phyloP scores from a whole-genome alignment of 2,797 vertebrate species.

The Sebastes wilsoni region DNA sequence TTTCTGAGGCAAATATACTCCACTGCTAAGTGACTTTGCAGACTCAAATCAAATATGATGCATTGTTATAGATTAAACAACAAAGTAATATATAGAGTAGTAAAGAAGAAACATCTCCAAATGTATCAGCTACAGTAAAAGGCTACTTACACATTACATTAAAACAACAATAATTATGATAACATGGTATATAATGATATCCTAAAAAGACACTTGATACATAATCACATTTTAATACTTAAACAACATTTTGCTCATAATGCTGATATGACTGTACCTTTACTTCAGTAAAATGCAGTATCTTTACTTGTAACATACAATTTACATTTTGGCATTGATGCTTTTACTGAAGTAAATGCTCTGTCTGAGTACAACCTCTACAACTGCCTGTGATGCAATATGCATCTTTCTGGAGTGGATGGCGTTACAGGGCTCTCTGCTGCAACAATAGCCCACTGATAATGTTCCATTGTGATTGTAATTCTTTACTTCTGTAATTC shows the following conservation, averaged over 20 bases:
- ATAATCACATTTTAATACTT: neutral
- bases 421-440: neutral
- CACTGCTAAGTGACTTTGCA: neutral
- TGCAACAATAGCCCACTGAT: neutral
- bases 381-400: neutral
- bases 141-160: neutral
- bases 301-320: neutral
- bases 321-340: neutral
- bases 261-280: rapidly evolving
- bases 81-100: neutral
- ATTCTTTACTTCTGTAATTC: neutral
- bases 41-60: no score
- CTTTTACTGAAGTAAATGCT: neutral
- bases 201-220: neutral
- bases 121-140: neutral
- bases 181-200: neutral
- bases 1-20: neutral
- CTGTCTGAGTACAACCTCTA: neutral
- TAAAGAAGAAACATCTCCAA: neutral
- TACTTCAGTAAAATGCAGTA: neutral
- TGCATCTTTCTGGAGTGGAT: neutral
- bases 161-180: neutral
- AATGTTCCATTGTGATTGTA: neutral
- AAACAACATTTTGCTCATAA: no score
- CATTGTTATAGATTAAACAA: neutral